Conservation (phyloP, 2,113 vertebrate species). For the Abramis brama region DNA sequence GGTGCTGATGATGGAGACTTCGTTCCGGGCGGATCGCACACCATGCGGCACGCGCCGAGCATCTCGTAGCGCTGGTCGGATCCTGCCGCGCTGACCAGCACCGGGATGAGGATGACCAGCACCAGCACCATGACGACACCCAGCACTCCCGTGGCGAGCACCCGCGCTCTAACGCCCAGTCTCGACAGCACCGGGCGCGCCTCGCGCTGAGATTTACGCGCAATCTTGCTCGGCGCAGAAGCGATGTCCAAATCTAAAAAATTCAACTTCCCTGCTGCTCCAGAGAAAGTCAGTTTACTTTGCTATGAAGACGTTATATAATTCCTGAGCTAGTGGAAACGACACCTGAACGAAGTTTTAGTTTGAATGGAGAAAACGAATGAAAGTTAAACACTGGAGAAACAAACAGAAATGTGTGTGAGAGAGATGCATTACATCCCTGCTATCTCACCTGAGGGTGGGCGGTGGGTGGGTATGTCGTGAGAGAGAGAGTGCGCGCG, state of each 20-base stretch:
- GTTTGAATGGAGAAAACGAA: neutral
- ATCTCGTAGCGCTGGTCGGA: conserved; percentile 92
- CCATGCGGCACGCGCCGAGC: conserved; percentile 96
- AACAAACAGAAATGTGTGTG: neutral
- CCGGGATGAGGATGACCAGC: conserved; percentile 94
- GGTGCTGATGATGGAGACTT: conserved; percentile 85
- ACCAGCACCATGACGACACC: conserved; percentile 95
- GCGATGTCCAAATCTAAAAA: neutral
- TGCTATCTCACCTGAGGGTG: conserved; percentile 34
- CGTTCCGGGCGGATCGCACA: conserved; percentile 93
- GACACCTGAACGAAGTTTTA: neutral
- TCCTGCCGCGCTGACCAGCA: conserved; percentile 93
- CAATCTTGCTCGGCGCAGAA: conserved; percentile 69
- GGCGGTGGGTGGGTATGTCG: neutral
- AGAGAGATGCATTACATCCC: conserved; percentile 1
- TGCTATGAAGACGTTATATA: neutral
- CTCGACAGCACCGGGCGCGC: conserved; percentile 88
- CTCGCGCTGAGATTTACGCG: conserved; percentile 91
- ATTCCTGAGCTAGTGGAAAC: neutral
- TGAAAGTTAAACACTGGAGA: neutral
- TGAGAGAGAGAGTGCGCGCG: neutral
- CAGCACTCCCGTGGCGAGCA: conserved; percentile 92
- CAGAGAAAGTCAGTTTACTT: neutral
- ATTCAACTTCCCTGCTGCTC: neutral
- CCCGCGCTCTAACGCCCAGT: conserved; percentile 91